Conservation (phyloP, 1,140 invertebrate genomes). For the Drosophila kikkawai region DNA sequence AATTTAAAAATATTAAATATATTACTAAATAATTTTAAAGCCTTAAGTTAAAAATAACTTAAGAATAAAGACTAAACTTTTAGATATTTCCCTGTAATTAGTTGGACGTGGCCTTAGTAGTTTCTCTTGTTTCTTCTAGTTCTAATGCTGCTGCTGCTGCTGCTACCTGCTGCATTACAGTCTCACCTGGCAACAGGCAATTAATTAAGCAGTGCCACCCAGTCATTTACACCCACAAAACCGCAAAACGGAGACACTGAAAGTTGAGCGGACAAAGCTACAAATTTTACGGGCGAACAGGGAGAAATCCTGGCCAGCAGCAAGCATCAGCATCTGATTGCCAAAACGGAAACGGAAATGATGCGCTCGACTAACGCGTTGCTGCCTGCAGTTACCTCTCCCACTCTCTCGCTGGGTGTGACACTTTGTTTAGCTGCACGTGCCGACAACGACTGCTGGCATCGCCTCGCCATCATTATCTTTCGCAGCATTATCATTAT, state of each 20-base stretch:
- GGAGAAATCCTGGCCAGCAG: background rate
- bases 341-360: constrained; percentile 77
- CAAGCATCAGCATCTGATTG: constrained; percentile 58
- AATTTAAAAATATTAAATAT: background rate
- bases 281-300: constrained; percentile 47
- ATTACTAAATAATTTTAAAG: background rate
- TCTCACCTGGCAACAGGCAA: constrained; percentile 44
- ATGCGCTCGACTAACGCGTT: constrained; percentile 42
- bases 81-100: constrained; percentile 1
- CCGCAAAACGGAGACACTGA: constrained; percentile 30
- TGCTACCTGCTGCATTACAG: background rate
- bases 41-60: background rate
- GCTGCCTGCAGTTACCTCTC: background rate
- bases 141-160: background rate
- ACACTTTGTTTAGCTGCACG: constrained; percentile 79
- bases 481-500: constrained; percentile 20
- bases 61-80: background rate
- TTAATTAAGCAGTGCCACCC: constrained; percentile 54
- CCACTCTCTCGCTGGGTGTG: constrained; percentile 13
- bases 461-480: constrained; percentile 37
- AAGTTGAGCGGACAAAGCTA: constrained; percentile 54
- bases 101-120: background rate
- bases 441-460: constrained; percentile 48
- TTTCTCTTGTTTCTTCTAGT: background rate
- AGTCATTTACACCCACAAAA: constrained; percentile 25